Conservation (phyloP, 1,140 invertebrate species). For the Euura lappo region DNA sequence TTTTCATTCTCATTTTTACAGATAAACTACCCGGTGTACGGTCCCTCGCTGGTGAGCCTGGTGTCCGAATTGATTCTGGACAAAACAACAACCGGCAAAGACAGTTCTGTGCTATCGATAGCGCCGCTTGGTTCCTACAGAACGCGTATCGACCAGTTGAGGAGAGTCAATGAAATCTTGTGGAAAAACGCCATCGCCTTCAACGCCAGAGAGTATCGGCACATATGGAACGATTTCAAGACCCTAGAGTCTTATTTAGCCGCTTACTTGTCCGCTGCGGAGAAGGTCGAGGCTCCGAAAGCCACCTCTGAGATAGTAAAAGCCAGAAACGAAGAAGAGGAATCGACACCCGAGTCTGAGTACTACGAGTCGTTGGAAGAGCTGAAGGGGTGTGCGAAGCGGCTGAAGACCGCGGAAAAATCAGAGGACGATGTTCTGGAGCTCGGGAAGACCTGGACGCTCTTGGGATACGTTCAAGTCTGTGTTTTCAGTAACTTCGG, state of each 20-base stretch:
- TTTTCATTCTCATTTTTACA: conserved; percentile 17
- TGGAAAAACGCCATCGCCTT: conserved; percentile 60
- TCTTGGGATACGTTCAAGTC: conserved; percentile 54
- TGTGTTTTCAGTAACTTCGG: conserved; percentile 56
- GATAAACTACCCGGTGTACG: conserved; percentile 28
- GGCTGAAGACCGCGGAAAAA: not conserved
- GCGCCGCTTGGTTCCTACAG: conserved; percentile 50
- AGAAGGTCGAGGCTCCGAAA: conserved; percentile 24
- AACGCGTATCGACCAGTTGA: conserved; percentile 47
- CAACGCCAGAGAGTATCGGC: conserved; percentile 42
- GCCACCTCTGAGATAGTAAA: conserved; percentile 16
- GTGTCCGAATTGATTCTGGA: conserved; percentile 43
- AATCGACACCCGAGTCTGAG: conserved; percentile 12
- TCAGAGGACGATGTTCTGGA: conserved; percentile 18
- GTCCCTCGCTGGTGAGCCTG: conserved; percentile 42
- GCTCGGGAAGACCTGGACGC: conserved; percentile 51
- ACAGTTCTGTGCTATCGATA: conserved; percentile 30
- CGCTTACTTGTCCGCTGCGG: conserved; percentile 36
- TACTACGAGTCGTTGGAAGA: conserved; percentile 31
- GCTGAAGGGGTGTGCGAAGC: conserved; percentile 21
- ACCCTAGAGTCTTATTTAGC: conserved; percentile 34
- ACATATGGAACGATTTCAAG: conserved; percentile 37
- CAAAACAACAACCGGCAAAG: conserved; percentile 21
- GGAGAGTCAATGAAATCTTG: conserved; percentile 52
- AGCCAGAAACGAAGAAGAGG: not conserved